Evolutionary conservation across 1,140 invertebrate genomes (phyloP), one percentile per base, ranked within the genome.

Genomic region (Phymorhynchus buccinoides): DNA sequence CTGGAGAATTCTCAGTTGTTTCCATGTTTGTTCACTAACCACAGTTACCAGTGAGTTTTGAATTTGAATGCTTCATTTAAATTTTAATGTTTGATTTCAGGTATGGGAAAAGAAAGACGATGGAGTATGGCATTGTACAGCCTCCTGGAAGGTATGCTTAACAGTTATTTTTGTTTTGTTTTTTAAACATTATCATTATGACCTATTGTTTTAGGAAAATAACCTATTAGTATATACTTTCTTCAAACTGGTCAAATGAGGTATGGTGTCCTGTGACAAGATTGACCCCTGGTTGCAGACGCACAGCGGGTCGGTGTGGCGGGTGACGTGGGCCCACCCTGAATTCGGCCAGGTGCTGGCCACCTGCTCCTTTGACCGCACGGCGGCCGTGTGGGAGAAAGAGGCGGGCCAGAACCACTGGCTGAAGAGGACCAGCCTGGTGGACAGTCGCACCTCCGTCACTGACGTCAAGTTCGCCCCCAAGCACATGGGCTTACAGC

Each of bases 381-480:
- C 98, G 37, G 98, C 97, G 32, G 97, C 97, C 30, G 96, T 99
- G 68, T 99, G 98, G 97, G 99, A 99, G 94, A 98, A 99, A 95
- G 90, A 91, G 75, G 79, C 87, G 3, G 71, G 87, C n/a, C 80
- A 79, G 71, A 90, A 90, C 37, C 89, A 88, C 30, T 99, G 98
- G 98, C 96, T 99, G 14, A 96, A 97, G 88, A 94, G 98, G 88
- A 96, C 97, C n/a, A 98, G 96, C 90, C 94, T 99, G 42, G 98
- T 99, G 0, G 98, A 99, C 94, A 94, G 94, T 86, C 90, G 94
- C 62, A 94, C 95, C 1, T 94, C 94, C 35, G 94, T 95, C 6
- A 95, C 94, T 16, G 98, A 99, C 94, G 97, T 99, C 0, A 98
- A 99, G 93, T 99, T 99, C 95, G 98, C 97, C 1, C 98, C 98